Conservation (phyloP, 2,888 invertebrate species). For the Apodemia mormo region DNA sequence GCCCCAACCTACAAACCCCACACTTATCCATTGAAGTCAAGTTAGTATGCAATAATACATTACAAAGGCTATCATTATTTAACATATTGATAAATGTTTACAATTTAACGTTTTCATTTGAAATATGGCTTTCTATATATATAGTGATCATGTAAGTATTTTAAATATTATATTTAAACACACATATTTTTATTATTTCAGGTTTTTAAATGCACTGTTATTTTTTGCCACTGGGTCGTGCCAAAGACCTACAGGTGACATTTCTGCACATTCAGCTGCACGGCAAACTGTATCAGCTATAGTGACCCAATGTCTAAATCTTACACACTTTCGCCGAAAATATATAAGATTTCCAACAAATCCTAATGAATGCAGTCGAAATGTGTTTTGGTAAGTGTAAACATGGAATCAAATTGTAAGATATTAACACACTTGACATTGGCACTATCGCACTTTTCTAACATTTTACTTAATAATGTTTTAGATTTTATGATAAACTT, state of each 20-base stretch:
- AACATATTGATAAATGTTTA: too few relatives aligned
- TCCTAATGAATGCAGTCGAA: background rate
- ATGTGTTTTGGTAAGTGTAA: too few relatives aligned
- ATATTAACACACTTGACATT: background rate
- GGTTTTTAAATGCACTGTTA: constrained; percentile 25
- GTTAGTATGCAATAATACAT: background rate
- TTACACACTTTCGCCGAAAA: background rate
- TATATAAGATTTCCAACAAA: background rate
- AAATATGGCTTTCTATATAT: too few relatives aligned
- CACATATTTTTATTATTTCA: constrained; percentile 17
- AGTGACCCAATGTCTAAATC: background rate
- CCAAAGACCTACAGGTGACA: background rate
- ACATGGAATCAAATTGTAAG: background rate
- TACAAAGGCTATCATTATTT: too few relatives aligned
- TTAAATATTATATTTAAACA: too few relatives aligned
- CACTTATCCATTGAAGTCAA: constrained; percentile 19
- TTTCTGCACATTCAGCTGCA: too few relatives aligned
- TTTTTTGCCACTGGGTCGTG: constrained; percentile 30
- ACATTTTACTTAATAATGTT: background rate
- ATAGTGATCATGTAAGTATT: too few relatives aligned
- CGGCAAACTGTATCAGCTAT: too few relatives aligned
- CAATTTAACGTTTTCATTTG: background rate
- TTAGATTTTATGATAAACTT: constrained; percentile 23
- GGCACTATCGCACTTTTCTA: background rate
- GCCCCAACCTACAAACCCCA: background rate